Conservation (phyloP, 2,888 invertebrate genomes). For the Clitarchus hookeri region DNA sequence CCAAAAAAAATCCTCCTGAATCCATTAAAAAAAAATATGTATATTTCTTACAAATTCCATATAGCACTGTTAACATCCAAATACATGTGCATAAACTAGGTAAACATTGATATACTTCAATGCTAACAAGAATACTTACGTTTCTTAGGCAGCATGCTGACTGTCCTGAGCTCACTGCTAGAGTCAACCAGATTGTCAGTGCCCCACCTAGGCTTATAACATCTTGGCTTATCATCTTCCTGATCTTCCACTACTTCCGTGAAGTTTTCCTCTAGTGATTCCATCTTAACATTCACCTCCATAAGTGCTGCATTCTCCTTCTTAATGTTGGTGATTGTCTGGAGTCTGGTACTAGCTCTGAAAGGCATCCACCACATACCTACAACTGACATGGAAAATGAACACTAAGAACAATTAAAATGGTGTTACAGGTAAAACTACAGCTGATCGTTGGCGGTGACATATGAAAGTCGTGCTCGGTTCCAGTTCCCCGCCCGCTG, state of each 20-base stretch:
- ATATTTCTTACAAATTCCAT: too few relatives aligned
- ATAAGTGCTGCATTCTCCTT: slow-evolving; percentile 32
- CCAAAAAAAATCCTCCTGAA: too few relatives aligned
- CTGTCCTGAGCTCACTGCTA: background rate
- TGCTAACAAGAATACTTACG: background rate
- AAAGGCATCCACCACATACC: background rate
- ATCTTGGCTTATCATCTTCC: background rate
- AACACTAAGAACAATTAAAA: too few relatives aligned
- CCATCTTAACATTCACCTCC: slow-evolving; percentile 32
- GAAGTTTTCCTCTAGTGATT: slow-evolving; percentile 29
- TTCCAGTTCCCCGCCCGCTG: too few relatives aligned
- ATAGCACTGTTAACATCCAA: too few relatives aligned
- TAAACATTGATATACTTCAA: too few relatives aligned
- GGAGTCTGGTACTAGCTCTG: slow-evolving; percentile 34
- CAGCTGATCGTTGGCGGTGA: too few relatives aligned
- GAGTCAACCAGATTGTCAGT: background rate
- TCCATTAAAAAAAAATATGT: too few relatives aligned
- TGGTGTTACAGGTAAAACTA: too few relatives aligned
- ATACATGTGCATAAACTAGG: too few relatives aligned
- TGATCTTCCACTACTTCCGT: background rate
- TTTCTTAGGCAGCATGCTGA: background rate
- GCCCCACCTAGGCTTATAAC: background rate
- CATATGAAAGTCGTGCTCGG: too few relatives aligned
- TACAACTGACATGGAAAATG: background rate
- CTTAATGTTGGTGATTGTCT: slow-evolving; percentile 34